Evolutionary conservation across 2,113 vertebrate species (phyloP), one percentile per base, ranked within the genome.

Genomic region (Actenoides lindsayi): DNA sequence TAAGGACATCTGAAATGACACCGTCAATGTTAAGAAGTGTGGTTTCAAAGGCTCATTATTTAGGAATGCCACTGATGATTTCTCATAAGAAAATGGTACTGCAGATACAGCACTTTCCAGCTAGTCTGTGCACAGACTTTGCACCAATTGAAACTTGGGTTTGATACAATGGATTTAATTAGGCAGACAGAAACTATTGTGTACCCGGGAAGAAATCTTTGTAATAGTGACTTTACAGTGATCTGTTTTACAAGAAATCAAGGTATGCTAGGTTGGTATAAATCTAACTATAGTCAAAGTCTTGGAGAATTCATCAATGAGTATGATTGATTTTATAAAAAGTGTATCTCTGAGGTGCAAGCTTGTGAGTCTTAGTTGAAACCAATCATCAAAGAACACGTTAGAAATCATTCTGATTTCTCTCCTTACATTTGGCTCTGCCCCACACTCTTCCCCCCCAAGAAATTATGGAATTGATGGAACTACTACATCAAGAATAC

Each of bases 281-380:
- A 95, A 94, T 90, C 73, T 94, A 90, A 89, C 91, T 89, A 67
- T 9, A 81, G 60, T 70, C 60, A 70, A 83, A 81, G 37, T 71
- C 89, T 56, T 44, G 19, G 13, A 93, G 60, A 90, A 86, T 89
- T 89, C 69, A 71, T 90, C 89, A 81, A 77, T 83, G 19, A 3
- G 39, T 67, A 57, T 18, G 54, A 90, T 24, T 4, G 11, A 88
- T 92, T 92, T 85, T 83, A 90, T 70, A 3, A 16, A 37, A 90
- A 65, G 23, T 54, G 48, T 18, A 28, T 71, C 42, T 81, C 62
- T 78, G 30, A 83, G 57, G 24, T 60, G 23, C 27, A 35, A 59
- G 23, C 59, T 42, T 79, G 42, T 42, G 51, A 33, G 56, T 51
- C 53, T 75, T 50, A 19, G 37, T 59, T 68, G 70, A 85, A 84